Conservation (phyloP, 2,113 vertebrate species). For the Terrapene triunguis region DNA sequence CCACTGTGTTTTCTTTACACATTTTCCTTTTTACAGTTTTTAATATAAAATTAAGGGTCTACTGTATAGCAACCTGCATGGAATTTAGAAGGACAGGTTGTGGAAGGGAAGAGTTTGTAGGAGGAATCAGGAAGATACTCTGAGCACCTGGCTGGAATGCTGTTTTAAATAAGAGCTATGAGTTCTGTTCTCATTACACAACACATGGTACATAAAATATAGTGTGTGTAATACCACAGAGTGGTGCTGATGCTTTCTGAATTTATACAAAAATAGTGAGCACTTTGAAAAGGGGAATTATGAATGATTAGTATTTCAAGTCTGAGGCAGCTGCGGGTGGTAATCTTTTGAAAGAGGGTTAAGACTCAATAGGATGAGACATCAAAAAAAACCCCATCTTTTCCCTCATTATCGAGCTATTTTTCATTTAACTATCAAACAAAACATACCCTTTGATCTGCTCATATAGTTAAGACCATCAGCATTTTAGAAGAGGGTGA, state of each 20-base stretch:
- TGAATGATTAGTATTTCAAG: neutral
- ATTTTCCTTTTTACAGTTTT: neutral
- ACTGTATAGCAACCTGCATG: rapidly evolving
- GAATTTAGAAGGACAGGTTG: neutral
- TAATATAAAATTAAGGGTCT: neutral
- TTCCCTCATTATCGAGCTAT: neutral
- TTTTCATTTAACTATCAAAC: neutral
- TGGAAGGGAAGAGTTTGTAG: neutral
- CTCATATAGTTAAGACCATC: neutral
- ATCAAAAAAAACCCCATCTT: neutral
- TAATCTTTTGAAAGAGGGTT: neutral
- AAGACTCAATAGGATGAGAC: neutral
- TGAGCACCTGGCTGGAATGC: neutral
- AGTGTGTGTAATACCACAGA: neutral
- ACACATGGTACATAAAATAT: neutral
- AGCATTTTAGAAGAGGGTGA: neutral
- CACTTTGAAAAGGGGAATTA: neutral
- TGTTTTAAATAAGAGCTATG: neutral
- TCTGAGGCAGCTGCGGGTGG: rapidly evolving
- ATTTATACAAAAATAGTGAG: neutral
- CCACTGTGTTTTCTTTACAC: neutral
- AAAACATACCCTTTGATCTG: neutral
- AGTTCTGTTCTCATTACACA: neutral
- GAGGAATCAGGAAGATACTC: neutral
- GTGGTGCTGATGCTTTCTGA: neutral